Evolutionary conservation across 1,140 invertebrate species (phyloP).

Genomic region (Pseudoatta argentina): DNA sequence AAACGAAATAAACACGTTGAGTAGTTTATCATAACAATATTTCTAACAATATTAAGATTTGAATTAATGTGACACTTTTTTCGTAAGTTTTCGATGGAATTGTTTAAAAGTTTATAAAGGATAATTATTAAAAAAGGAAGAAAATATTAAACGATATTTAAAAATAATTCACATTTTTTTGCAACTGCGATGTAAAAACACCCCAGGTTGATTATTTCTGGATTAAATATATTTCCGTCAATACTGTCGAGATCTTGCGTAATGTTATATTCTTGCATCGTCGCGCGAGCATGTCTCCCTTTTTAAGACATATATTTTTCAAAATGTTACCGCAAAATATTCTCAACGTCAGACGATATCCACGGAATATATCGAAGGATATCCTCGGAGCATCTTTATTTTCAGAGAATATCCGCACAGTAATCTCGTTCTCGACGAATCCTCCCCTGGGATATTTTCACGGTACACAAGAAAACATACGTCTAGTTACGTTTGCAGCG

Average conservation of each 20-base stretch:
- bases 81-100: too few relatives aligned
- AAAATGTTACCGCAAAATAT: constrained; percentile 14
- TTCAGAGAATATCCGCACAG: constrained; percentile 6
- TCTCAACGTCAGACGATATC: not conserved
- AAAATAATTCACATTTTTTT: too few relatives aligned
- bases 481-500: not conserved
- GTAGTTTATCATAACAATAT: too few relatives aligned
- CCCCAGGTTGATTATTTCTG: too few relatives aligned
- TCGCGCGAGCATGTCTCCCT: not conserved
- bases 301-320: constrained; percentile 17
- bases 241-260: not conserved
- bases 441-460: constrained; percentile 26
- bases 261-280: not conserved
- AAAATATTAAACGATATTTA: too few relatives aligned
- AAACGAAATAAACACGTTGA: too few relatives aligned
- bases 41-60: too few relatives aligned
- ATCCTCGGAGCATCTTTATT: constrained; percentile 27
- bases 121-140: too few relatives aligned
- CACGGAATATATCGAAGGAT: not conserved
- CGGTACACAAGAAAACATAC: not conserved
- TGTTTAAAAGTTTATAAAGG: too few relatives aligned
- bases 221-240: not conserved
- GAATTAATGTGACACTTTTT: too few relatives aligned
- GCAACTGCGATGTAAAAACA: too few relatives aligned
- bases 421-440: constrained; percentile 1